A percentile compares a stretch with the other conserved stretches of the same genome.
These are phyloP conservation scores for Cydia pomonella DNA, from an alignment of 1,140 invertebrate species.

Conservation along the genomic window DNA sequence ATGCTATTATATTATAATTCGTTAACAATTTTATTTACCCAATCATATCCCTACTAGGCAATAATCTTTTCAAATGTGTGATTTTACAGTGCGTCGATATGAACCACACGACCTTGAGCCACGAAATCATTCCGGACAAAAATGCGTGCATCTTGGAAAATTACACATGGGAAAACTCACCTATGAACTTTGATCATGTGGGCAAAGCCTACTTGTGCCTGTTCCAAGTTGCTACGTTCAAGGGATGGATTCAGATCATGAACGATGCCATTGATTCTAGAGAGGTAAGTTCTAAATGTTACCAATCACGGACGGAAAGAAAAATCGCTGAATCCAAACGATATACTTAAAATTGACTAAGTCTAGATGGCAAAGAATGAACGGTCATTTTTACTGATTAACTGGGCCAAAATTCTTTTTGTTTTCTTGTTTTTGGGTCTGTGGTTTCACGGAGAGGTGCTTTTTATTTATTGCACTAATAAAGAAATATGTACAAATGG, in stretches of 20 bases:
- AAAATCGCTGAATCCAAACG: neutral
- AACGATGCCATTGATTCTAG: constrained; percentile 97
- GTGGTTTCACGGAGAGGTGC: too few relatives aligned
- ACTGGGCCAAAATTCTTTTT: too few relatives aligned
- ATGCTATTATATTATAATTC: constrained; percentile 31
- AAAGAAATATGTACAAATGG: too few relatives aligned
- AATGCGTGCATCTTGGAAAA: constrained; percentile 93
- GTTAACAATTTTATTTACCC: constrained; percentile 21
- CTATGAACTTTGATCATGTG: constrained; percentile 99
- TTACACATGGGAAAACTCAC: constrained; percentile 97
- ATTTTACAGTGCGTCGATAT: constrained; percentile 90
- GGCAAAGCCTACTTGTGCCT: constrained; percentile 98
- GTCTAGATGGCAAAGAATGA: too few relatives aligned
- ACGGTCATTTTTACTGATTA: too few relatives aligned
- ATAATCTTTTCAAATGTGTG: constrained; percentile 14
- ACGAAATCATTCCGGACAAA: constrained; percentile 92
- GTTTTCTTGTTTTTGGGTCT: too few relatives aligned
- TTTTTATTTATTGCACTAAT: too few relatives aligned
- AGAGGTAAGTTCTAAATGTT: constrained; percentile 83
- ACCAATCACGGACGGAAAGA: neutral
- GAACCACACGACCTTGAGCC: constrained; percentile 90
- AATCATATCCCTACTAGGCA: neutral
- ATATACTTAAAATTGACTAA: neutral
- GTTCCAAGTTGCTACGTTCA: constrained; percentile 99
- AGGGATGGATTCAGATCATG: constrained; percentile 98